phyloP scores from a whole-genome alignment of 2,113 vertebrate genomes.

The Paedocypris sp. region DNA sequence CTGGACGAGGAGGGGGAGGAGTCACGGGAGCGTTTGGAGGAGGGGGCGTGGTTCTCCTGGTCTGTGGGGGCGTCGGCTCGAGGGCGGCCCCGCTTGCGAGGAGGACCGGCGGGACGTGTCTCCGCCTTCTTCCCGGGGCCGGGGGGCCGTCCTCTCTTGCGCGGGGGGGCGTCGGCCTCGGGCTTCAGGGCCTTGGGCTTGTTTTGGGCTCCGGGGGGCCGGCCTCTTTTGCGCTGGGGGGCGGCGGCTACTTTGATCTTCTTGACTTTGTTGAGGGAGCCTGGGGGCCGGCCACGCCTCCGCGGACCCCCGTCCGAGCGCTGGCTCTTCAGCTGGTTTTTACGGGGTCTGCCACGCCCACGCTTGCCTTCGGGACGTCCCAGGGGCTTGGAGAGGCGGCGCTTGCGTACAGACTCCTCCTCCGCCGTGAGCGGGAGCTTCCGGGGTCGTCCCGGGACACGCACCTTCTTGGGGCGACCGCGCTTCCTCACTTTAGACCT shows the following conservation, averaged over 20 bases:
- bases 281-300: constrained; percentile 25
- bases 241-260: not conserved
- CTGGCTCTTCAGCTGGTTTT: not conserved
- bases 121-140: constrained; percentile 10
- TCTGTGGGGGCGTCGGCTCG: no score
- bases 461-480: constrained; percentile 35
- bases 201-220: not conserved
- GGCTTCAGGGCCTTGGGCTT: constrained; percentile 12
- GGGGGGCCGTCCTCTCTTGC: constrained; percentile 25
- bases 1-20: no score
- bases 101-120: no score
- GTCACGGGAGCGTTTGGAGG: no score
- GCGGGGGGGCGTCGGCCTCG: not conserved
- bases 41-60: no score
- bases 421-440: constrained; percentile 31
- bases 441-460: constrained; percentile 28
- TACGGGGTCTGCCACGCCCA: constrained; percentile 18
- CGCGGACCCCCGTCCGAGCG: not conserved
- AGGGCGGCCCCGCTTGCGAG: constrained; percentile 29
- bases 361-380: constrained; percentile 27
- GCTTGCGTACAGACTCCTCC: constrained; percentile 30
- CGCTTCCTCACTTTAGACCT: constrained; percentile 27
- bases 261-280: constrained; percentile 13
- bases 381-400: constrained; percentile 27
- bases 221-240: constrained; percentile 26